These are phyloP conservation scores for Volucella inflata DNA, from an alignment of 2,888 invertebrate genomes.

Conservation along the genomic window DNA sequence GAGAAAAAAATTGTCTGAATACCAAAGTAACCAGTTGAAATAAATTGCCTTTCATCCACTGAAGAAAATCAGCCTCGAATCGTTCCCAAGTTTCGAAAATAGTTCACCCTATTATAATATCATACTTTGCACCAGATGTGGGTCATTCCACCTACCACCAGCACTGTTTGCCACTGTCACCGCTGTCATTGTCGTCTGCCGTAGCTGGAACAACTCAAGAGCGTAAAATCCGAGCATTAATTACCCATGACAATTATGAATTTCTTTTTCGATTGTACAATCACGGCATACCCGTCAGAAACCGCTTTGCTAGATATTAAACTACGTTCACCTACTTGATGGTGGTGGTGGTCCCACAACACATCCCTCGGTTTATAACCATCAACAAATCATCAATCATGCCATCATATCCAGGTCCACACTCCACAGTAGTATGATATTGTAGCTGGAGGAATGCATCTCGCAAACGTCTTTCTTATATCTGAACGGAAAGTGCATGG, in stretches of 20 bases:
- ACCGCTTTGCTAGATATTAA: conserved; percentile 50
- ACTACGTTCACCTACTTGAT: conserved; percentile 58
- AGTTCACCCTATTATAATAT: conserved; percentile 1
- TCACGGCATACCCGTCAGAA: conserved; percentile 23
- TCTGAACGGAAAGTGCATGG: conserved; percentile 33
- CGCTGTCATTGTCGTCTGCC: background rate
- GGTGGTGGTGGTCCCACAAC: conserved; percentile 7
- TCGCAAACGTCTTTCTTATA: background rate
- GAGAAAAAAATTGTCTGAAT: no score
- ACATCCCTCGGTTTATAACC: conserved; percentile 1
- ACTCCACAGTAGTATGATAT: background rate
- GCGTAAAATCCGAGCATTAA: conserved; percentile 65
- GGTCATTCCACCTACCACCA: conserved; percentile 56
- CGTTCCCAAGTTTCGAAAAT: background rate
- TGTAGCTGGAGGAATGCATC: conserved; percentile 5
- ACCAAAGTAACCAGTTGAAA: no score
- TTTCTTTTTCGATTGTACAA: conserved; percentile 58
- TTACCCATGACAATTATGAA: conserved; percentile 74
- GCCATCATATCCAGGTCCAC: conserved; percentile 47
- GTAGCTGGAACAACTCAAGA: conserved; percentile 39
- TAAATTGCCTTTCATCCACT: background rate
- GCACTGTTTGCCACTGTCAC: background rate
- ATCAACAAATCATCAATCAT: conserved; percentile 73
- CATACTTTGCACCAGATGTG: conserved; percentile 28
- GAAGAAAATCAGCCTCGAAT: background rate